Evolutionary conservation across 2,797 vertebrate genomes (phyloP).

Genomic region (Crenuchus spilurus): DNA sequence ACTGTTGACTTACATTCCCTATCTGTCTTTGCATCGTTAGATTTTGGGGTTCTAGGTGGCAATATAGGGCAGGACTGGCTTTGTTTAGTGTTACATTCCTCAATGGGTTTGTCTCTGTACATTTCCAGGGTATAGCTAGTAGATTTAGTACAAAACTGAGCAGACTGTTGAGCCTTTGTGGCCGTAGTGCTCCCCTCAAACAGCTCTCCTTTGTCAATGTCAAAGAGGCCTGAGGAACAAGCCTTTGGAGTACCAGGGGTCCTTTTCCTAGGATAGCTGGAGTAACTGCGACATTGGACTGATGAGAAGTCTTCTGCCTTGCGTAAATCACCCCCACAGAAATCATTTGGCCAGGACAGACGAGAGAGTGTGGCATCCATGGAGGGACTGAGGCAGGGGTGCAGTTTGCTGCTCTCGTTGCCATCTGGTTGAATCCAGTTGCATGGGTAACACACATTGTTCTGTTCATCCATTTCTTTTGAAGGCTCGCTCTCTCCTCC

Average conservation of each 20-base stretch:
- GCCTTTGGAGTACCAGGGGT: slow-evolving; percentile 85
- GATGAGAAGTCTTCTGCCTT: slow-evolving; percentile 83
- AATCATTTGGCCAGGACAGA: slow-evolving; percentile 94
- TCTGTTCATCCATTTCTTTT: slow-evolving; percentile 75
- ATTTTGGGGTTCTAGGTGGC: slow-evolving; percentile 88
- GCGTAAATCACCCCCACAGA: slow-evolving; percentile 81
- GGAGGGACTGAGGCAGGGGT: slow-evolving; percentile 73
- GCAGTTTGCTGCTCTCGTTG: slow-evolving; percentile 69
- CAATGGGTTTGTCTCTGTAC: slow-evolving; percentile 82
- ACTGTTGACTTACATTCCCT: slow-evolving; percentile 59
- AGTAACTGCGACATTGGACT: slow-evolving; percentile 87
- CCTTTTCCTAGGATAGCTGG: slow-evolving; percentile 95
- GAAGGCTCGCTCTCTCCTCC: slow-evolving; percentile 77
- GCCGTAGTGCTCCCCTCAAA: slow-evolving; percentile 52
- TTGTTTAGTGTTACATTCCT: slow-evolving; percentile 81
- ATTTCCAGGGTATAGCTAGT: slow-evolving; percentile 90
- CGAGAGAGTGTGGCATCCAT: slow-evolving; percentile 80
- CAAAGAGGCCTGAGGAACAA: slow-evolving; percentile 85
- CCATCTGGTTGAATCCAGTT: slow-evolving; percentile 75
- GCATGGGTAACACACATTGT: slow-evolving; percentile 87
- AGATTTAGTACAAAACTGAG: slow-evolving; percentile 85
- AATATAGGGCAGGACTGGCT: slow-evolving; percentile 92
- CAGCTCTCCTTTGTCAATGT: slow-evolving; percentile 76
- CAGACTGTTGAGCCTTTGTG: slow-evolving; percentile 65
- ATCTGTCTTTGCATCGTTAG: slow-evolving; percentile 70